Evolutionary conservation across 2,113 vertebrate species (phyloP).

Genomic region (Ranitomeya imitator): DNA sequence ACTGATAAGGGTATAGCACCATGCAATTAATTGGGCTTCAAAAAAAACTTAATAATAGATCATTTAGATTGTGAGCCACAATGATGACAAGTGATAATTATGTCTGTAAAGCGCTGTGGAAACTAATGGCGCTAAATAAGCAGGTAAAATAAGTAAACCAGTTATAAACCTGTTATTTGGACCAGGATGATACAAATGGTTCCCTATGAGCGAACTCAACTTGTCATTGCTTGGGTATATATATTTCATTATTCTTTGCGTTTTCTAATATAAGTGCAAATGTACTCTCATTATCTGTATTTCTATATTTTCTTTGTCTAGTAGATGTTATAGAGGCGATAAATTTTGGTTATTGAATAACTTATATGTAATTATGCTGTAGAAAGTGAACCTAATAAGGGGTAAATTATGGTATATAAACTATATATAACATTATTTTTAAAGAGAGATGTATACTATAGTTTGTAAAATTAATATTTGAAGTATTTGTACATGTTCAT

Average conservation of each 20-base stretch:
- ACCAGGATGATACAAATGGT: background rate
- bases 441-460: background rate
- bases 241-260: background rate
- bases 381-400: background rate
- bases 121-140: no score
- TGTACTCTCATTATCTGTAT: background rate
- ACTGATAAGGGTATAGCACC: no score
- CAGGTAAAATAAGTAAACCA: background rate
- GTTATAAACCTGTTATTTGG: background rate
- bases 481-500: conserved; percentile 27
- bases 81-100: no score
- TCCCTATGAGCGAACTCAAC: background rate
- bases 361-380: background rate
- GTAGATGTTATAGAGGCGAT: background rate
- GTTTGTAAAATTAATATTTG: background rate
- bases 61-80: no score
- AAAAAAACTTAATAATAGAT: no score
- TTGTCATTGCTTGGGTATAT: background rate
- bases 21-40: no score
- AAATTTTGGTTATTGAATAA: background rate
- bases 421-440: background rate
- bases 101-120: no score
- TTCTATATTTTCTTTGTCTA: background rate
- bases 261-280: background rate
- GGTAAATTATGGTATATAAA: background rate